phyloP scores from a whole-genome alignment of 2,888 invertebrate genomes.

The Brenthis ino region DNA sequence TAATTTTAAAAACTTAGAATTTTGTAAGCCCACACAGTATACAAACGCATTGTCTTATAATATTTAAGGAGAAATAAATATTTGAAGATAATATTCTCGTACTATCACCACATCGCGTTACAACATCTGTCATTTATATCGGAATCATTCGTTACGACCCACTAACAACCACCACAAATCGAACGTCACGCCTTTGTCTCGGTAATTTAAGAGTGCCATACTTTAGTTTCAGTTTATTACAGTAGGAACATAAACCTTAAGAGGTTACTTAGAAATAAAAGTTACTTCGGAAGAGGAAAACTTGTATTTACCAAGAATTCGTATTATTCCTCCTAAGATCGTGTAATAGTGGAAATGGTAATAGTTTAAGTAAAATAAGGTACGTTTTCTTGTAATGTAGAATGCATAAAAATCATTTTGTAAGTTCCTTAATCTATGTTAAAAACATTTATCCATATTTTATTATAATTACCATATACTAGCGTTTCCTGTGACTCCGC shows the following conservation, averaged over 20 bases:
- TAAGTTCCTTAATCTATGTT: no score
- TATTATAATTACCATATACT: no score
- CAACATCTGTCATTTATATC: slow-evolving; percentile 5
- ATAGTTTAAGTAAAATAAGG: neutral
- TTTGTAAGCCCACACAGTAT: no score
- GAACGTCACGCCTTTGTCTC: slow-evolving; percentile 2
- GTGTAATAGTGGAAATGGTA: slow-evolving; percentile 1
- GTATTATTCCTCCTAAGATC: slow-evolving; percentile 16
- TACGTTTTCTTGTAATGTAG: no score
- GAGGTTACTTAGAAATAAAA: slow-evolving; percentile 15
- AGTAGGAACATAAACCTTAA: slow-evolving; percentile 17
- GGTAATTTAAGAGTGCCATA: slow-evolving; percentile 14
- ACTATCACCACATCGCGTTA: no score
- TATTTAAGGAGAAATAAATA: no score
- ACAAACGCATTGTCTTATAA: no score
- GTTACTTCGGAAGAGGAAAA: slow-evolving; percentile 22
- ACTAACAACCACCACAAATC: slow-evolving; percentile 11
- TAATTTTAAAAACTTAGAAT: no score
- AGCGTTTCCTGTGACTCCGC: no score
- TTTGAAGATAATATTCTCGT: no score
- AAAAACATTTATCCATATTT: no score
- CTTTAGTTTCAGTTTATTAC: slow-evolving; percentile 16
- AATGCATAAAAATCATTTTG: no score
- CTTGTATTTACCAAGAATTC: slow-evolving; percentile 26
- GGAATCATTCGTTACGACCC: slow-evolving; percentile 5